Conservation (phyloP, 2,797 vertebrate genomes). For the Rhinella marina region DNA sequence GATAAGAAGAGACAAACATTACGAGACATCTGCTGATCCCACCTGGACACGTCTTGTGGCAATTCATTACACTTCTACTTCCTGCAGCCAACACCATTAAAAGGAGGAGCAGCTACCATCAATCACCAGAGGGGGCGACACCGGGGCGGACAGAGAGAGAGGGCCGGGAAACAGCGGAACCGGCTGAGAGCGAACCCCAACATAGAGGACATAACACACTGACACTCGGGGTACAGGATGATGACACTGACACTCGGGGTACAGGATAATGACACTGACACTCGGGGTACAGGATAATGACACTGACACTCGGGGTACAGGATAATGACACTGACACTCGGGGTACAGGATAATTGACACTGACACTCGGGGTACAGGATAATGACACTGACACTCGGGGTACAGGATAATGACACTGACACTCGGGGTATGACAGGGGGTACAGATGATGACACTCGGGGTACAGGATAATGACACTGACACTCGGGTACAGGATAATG, state of each 20-base stretch:
- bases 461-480: too few relatives aligned
- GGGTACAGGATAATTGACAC: too few relatives aligned
- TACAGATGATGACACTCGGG: too few relatives aligned
- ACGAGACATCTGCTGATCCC: conserved; percentile 11
- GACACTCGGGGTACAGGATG: background rate
- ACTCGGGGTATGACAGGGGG: too few relatives aligned
- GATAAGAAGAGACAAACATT: conserved; percentile 47
- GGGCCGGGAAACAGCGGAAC: background rate
- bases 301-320: background rate
- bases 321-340: background rate
- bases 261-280: background rate
- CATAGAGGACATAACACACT: background rate
- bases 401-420: too few relatives aligned
- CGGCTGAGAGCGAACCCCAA: accelerated
- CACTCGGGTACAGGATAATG: too few relatives aligned
- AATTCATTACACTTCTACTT: conserved; percentile 12
- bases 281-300: background rate
- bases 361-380: too few relatives aligned
- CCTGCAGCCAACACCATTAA: background rate
- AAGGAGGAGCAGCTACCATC: background rate
- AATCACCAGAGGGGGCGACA: background rate
- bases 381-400: too few relatives aligned
- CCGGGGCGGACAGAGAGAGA: background rate
- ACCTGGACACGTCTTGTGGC: background rate
- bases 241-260: background rate